Evolutionary conservation across 2,888 invertebrate species (phyloP).

Genomic region (Himalopsyche japonica): DNA sequence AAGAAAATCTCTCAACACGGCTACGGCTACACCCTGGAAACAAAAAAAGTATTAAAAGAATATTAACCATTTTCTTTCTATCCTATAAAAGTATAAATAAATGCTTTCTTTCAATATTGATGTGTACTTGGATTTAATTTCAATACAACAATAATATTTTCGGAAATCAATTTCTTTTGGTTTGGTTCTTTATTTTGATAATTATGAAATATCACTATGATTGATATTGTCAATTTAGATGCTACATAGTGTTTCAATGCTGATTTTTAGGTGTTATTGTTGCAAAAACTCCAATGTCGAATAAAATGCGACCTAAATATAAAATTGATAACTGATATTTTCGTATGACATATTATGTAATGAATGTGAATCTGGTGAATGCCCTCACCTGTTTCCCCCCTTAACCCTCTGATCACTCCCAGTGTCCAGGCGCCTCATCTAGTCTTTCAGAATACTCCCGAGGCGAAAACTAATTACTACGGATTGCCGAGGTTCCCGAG

Average conservation of each 20-base stretch:
- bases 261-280: no score
- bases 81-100: no score
- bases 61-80: not conserved
- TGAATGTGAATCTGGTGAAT: not conserved
- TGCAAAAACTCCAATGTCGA: no score
- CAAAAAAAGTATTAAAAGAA: not conserved
- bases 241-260: no score
- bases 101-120: no score
- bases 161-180: no score
- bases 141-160: no score
- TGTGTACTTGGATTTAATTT: no score
- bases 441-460: constrained; percentile 7
- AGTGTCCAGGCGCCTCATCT: not conserved
- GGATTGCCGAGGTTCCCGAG: constrained; percentile 2
- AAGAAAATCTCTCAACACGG: constrained; percentile 26
- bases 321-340: not conserved
- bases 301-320: no score
- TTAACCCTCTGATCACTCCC: not conserved
- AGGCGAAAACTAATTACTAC: not conserved
- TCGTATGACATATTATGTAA: not conserved
- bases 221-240: no score
- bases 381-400: not conserved
- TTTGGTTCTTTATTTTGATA: no score
- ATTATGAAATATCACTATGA: no score
- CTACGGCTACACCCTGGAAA: constrained; percentile 31